Evolutionary conservation across 2,797 vertebrate species (phyloP), one percentile per base, ranked within the genome.

Genomic region (Muscicapa striata): DNA sequence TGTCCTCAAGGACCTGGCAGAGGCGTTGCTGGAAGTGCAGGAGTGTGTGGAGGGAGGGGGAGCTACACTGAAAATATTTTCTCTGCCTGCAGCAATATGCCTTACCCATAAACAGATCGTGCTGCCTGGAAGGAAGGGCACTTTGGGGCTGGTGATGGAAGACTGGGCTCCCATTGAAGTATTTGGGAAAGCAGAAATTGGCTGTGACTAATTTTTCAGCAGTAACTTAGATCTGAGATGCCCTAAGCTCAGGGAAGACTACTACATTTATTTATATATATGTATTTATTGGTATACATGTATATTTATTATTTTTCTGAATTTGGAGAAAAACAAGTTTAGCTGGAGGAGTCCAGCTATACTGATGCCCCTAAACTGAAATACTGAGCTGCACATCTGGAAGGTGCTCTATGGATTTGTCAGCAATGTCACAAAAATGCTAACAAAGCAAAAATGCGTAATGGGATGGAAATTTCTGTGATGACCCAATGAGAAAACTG

Each of bases 11-110:
- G 29, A 52, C 51, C 51, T 52, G 94, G 81, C 84, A 77, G 49
- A 0, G 0, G 84, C 72, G 15, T 4, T 66, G 69, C 87, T 0
- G 5, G 57, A 54, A 36, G 16, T 43, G 41, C 41, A 17, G 0
- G 29, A 59, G 38, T 8, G 23, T 0, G 0, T 46, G 41, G 30
- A 48, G 45, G 18, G 48, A 74, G 45, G 19, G 55, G 34, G 10
- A 59, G 58, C 40, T 41, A 13, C 15, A 0, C 55, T 58, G 38
- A 41, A 34, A 75, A 34, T 10, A 3, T 68, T 38, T 66, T 66
- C 24, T 72, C 51, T 69, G 69, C 73, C 67, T 20, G n/a, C 0
- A 1, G 69, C 18, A 23, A 10, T 59, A 26, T 52, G 74, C 2
- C 4, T 59, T 80, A 41, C 34, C 43, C 34, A 8, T 29, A 29